Percentiles rank a stretch among this genome's conserved stretches.
These are phyloP conservation scores for Malaclemys terrapin DNA, from an alignment of 2,113 vertebrate genomes.

Conservation along the genomic window DNA sequence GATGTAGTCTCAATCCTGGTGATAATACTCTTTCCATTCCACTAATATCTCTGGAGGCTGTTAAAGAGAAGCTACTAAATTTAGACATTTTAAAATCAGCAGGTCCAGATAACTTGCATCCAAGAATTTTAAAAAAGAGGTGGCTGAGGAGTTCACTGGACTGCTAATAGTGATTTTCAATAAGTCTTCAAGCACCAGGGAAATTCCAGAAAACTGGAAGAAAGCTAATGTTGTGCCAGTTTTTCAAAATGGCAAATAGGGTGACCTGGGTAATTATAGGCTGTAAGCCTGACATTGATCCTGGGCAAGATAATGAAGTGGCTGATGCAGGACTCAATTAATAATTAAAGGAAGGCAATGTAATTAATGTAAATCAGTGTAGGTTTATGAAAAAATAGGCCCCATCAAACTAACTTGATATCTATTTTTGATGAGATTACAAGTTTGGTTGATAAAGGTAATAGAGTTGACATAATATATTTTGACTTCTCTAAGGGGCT, in stretches of 20 bases:
- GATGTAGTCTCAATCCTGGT: background rate
- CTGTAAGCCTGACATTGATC: background rate
- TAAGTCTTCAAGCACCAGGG: background rate
- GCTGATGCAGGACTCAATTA: background rate
- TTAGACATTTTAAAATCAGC: background rate
- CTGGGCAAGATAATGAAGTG: background rate
- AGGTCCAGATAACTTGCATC: background rate
- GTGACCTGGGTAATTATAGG: background rate
- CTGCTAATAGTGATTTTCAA: background rate
- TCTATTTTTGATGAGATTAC: background rate
- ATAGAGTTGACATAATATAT: background rate
- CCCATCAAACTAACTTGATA: background rate
- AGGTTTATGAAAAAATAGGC: background rate
- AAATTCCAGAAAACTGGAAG: background rate
- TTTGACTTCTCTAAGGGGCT: background rate
- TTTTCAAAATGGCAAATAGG: background rate
- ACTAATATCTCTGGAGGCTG: background rate
- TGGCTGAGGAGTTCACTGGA: background rate
- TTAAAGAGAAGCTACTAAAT: background rate
- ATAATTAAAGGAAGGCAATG: background rate
- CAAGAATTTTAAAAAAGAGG: background rate
- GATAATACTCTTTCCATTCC: background rate
- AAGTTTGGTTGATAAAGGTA: no score
- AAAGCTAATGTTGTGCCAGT: background rate
- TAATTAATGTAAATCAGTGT: background rate